A percentile compares a stretch with the other conserved stretches of the same genome.
phyloP scores from a whole-genome alignment of 2,113 vertebrate species.

The Archocentrus centrarchus region DNA sequence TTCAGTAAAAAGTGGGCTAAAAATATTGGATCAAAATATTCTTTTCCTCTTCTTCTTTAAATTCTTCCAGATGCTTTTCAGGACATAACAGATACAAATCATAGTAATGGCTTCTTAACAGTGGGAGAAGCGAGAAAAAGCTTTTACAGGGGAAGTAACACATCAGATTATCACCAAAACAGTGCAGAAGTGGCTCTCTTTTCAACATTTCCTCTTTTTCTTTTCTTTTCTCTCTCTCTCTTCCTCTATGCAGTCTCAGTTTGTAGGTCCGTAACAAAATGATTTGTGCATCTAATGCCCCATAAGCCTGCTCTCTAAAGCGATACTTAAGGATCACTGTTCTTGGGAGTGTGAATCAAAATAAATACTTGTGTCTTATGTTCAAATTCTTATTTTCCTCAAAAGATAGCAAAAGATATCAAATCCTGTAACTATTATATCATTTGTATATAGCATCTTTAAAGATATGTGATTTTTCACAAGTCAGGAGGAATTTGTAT shows the following conservation, averaged over 20 bases:
- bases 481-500: background rate
- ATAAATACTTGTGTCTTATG: constrained; percentile 8
- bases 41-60: background rate
- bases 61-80: constrained; percentile 76
- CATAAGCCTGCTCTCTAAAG: constrained; percentile 56
- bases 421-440: background rate
- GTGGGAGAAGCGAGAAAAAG: constrained; percentile 85
- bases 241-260: constrained; percentile 77
- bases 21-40: constrained; percentile 18
- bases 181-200: constrained; percentile 81
- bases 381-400: background rate
- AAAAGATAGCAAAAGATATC: background rate
- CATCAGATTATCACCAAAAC: constrained; percentile 86
- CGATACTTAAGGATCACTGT: background rate
- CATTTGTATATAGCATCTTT: background rate
- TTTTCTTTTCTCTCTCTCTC: constrained; percentile 39
- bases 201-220: constrained; percentile 52
- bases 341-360: constrained; percentile 4
- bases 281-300: constrained; percentile 80
- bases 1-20: background rate
- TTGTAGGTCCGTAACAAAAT: constrained; percentile 88
- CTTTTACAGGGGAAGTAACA: constrained; percentile 90
- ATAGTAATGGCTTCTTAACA: constrained; percentile 90
- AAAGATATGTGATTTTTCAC: background rate
- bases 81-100: constrained; percentile 83